Conservation (phyloP, 1,140 invertebrate species). For the Anoplolepis gracilipes region DNA sequence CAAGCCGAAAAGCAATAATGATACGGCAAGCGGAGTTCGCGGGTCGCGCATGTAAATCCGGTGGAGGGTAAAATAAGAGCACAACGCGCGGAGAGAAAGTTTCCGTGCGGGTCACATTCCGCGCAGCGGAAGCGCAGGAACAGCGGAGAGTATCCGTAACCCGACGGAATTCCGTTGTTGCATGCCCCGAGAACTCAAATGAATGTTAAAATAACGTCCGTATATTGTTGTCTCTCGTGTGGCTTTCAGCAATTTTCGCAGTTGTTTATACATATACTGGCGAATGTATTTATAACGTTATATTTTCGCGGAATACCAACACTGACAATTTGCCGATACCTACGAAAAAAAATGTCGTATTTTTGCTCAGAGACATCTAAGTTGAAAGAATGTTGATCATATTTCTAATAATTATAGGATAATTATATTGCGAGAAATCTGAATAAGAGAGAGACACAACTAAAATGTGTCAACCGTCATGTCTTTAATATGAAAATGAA, state of each 20-base stretch:
- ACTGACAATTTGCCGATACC: neutral
- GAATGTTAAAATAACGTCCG: conserved; percentile 54
- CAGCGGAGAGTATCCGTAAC: conserved; percentile 1
- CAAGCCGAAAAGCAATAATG: conserved; percentile 58
- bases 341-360: neutral
- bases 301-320: neutral
- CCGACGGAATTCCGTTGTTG: conserved; percentile 30
- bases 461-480: neutral
- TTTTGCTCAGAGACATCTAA: no score
- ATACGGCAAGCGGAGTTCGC: conserved; percentile 34
- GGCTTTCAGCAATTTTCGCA: conserved; percentile 15
- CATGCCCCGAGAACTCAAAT: conserved; percentile 41
- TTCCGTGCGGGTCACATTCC: conserved; percentile 39
- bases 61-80: conserved; percentile 50
- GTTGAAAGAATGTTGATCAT: neutral
- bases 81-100: conserved; percentile 26
- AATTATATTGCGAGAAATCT: neutral
- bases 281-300: conserved; percentile 19
- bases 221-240: conserved; percentile 18
- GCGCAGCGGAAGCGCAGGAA: neutral
- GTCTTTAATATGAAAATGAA: neutral
- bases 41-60: conserved; percentile 54
- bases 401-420: neutral
- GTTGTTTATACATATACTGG: conserved; percentile 1
- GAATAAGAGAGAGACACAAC: neutral